These are phyloP conservation scores for Xanthorhoe designata DNA, from an alignment of 2,888 invertebrate species.

Conservation along the genomic window DNA sequence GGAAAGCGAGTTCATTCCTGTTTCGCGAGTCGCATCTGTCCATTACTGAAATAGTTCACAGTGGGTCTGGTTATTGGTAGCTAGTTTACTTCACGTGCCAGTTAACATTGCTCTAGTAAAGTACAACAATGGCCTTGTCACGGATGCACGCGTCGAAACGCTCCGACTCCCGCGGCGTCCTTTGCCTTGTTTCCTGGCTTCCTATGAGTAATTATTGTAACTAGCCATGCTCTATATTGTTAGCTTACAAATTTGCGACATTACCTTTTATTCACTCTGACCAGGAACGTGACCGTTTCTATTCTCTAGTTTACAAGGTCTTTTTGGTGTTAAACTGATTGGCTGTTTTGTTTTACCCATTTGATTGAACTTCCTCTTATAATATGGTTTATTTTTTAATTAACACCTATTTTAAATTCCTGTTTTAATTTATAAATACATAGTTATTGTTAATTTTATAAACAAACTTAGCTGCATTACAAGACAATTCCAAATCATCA, in stretches of 20 bases:
- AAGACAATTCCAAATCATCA: too few relatives aligned
- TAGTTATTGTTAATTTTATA: too few relatives aligned
- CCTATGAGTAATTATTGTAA: conserved; percentile 60
- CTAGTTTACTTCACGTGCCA: neutral
- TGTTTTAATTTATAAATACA: too few relatives aligned
- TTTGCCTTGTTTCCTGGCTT: conserved; percentile 72
- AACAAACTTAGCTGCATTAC: too few relatives aligned
- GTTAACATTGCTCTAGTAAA: conserved; percentile 50
- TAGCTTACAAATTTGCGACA: conserved; percentile 13
- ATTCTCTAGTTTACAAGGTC: conserved; percentile 11
- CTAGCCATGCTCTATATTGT: conserved; percentile 22
- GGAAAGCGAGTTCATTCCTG: conserved; percentile 6
- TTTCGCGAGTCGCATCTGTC: conserved; percentile 4
- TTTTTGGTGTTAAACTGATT: neutral
- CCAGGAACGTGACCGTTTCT: conserved; percentile 26
- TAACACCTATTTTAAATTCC: neutral
- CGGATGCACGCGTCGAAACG: conserved; percentile 74
- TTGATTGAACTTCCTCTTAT: neutral
- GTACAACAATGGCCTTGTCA: conserved; percentile 68
- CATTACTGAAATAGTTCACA: conserved; percentile 11
- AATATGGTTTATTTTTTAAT: neutral
- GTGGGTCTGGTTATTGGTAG: neutral
- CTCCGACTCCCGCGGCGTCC: conserved; percentile 77
- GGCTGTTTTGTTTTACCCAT: neutral
- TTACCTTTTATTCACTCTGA: neutral